These are phyloP conservation scores for Meloidogyne exigua DNA, from an alignment of 1,140 invertebrate species.

Conservation along the genomic window DNA sequence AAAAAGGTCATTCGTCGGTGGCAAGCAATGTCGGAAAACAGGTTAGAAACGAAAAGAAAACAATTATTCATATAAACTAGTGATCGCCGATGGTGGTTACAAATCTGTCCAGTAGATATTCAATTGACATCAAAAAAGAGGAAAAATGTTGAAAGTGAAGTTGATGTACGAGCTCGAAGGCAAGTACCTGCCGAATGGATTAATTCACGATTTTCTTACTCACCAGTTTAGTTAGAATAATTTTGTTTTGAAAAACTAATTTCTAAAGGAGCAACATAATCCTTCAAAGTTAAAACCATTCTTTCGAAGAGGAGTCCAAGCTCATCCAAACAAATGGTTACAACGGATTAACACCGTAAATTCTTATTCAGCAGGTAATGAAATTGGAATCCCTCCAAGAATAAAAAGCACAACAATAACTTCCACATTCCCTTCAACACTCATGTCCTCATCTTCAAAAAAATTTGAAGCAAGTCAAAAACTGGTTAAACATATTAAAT, in stretches of 20 bases:
- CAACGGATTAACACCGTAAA: constrained; percentile 5
- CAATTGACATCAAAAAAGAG: constrained; percentile 1
- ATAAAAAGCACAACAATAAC: constrained; percentile 6
- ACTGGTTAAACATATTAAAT: not conserved
- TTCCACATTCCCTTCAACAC: not conserved
- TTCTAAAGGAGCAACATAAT: not conserved
- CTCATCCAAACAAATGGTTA: not conserved
- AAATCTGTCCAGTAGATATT: constrained; percentile 52
- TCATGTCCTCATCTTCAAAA: constrained; percentile 1
- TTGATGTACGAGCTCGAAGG: constrained; percentile 46
- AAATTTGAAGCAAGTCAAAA: not conserved
- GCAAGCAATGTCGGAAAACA: constrained; percentile 55
- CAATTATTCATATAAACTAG: constrained; percentile 20
- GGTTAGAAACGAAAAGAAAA: constrained; percentile 29
- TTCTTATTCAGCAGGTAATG: not conserved
- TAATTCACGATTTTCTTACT: constrained; percentile 46
- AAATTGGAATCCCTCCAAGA: constrained; percentile 1
- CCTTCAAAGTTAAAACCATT: constrained; percentile 13
- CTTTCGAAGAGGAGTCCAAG: not conserved
- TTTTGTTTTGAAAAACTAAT: not conserved
- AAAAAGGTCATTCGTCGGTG: constrained; percentile 39
- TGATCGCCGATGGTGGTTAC: constrained; percentile 53
- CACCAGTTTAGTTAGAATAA: not conserved
- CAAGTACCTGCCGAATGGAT: constrained; percentile 55
- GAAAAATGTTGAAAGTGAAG: constrained; percentile 38